Evolutionary conservation across 2,113 vertebrate species (phyloP).

Genomic region (Brachypodius melanocephalos): DNA sequence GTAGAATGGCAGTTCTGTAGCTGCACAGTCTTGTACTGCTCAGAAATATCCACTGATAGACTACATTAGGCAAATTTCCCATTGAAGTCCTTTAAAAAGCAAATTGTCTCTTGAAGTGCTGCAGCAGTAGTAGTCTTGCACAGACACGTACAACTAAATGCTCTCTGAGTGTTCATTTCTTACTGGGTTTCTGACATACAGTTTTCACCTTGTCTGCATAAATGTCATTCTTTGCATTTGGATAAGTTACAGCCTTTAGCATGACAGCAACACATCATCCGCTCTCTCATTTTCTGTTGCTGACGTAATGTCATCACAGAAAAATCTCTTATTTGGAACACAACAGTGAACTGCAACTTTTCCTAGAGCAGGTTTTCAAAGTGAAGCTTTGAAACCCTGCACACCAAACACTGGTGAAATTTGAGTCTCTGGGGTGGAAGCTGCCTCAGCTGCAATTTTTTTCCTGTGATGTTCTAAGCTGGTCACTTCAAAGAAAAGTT

Average conservation of each 20-base stretch:
- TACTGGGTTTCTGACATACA: not conserved
- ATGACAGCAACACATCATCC: not conserved
- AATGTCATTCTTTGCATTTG: not conserved
- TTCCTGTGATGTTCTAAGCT: not conserved
- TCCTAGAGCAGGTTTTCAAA: not conserved
- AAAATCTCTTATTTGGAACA: not conserved
- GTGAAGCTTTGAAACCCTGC: not conserved
- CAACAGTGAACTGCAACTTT: not conserved
- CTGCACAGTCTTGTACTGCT: not conserved
- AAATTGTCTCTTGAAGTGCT: not conserved
- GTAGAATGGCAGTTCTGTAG: not conserved
- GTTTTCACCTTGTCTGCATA: not conserved
- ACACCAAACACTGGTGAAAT: not conserved
- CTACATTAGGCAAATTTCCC: not conserved
- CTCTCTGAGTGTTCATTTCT: not conserved
- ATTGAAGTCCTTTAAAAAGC: not conserved
- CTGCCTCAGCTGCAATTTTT: not conserved
- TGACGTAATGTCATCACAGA: not conserved
- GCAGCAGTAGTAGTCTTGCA: not conserved
- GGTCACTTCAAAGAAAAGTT: not conserved
- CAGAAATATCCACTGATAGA: rapidly evolving
- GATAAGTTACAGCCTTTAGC: not conserved
- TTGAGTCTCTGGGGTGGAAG: not conserved
- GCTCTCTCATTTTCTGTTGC: not conserved
- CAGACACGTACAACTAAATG: not conserved